phyloP scores from a whole-genome alignment of 2,888 invertebrate genomes.

The Chrysolina americana region DNA sequence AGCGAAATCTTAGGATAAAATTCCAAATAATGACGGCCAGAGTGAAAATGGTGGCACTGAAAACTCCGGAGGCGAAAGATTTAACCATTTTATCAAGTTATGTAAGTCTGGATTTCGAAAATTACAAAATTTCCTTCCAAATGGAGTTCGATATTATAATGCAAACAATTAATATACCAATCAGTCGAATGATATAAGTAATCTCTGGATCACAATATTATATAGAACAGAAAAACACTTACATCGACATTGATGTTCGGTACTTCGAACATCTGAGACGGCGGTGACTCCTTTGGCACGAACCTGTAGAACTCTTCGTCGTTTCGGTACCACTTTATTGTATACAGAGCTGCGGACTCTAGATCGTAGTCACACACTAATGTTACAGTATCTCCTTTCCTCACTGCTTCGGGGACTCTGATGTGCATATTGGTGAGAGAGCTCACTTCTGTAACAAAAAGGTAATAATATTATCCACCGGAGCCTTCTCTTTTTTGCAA shows the following conservation, averaged over 20 bases:
- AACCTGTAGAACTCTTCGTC: slow-evolving; percentile 73
- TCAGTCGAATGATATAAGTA: too few species aligned
- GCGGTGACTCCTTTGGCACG: slow-evolving; percentile 72
- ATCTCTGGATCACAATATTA: too few species aligned
- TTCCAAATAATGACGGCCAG: too few species aligned
- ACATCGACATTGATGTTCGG: slow-evolving; percentile 72
- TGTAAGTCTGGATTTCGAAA: too few species aligned
- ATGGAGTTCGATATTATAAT: too few species aligned
- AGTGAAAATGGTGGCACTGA: too few species aligned
- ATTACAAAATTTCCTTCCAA: too few species aligned
- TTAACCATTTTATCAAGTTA: too few species aligned
- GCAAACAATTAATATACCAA: too few species aligned
- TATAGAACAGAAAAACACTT: slow-evolving; percentile 59
- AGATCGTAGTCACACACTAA: slow-evolving; percentile 72
- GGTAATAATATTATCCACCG: too few species aligned
- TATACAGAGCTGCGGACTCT: slow-evolving; percentile 72
- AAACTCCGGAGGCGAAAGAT: too few species aligned
- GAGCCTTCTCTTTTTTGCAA: background rate
- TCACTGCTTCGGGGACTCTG: slow-evolving; percentile 70
- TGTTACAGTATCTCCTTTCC: slow-evolving; percentile 69
- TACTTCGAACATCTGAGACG: slow-evolving; percentile 70
- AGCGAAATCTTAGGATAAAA: too few species aligned
- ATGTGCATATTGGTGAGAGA: slow-evolving; percentile 66
- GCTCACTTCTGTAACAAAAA: slow-evolving; percentile 62
- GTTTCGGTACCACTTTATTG: slow-evolving; percentile 73